Evolutionary conservation across 37 sponge, comb jelly and placozoan genomes (phyloP).

Genomic region (Tethya wilhelma): DNA sequence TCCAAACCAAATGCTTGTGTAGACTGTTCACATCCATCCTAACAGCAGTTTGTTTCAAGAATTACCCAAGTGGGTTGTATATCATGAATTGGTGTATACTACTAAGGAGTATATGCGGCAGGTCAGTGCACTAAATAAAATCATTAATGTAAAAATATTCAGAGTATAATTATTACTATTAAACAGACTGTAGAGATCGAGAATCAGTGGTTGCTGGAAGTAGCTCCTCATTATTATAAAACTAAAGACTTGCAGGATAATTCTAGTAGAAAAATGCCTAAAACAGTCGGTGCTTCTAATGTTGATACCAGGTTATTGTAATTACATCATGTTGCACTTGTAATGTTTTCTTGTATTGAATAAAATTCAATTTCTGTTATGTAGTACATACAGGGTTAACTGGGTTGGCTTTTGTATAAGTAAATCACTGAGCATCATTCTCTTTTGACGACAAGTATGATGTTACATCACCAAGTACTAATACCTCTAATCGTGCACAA

Average conservation of each 20-base stretch:
- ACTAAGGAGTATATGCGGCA: constrained; percentile 99
- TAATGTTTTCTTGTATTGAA: too few species aligned
- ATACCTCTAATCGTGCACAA: too few species aligned
- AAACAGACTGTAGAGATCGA: constrained; percentile 95
- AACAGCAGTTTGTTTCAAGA: constrained; percentile 96
- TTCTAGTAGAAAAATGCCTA: constrained; percentile 86
- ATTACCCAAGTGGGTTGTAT: constrained; percentile 94
- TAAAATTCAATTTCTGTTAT: too few species aligned
- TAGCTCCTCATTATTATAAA: constrained; percentile 99
- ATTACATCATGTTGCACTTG: neutral
- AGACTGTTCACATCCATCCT: constrained; percentile 98
- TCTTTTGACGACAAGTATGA: too few species aligned
- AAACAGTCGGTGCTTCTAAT: constrained; percentile 66
- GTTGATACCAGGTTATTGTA: constrained; percentile 33
- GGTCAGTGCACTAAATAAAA: constrained; percentile 59
- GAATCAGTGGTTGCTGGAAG: constrained; percentile 94
- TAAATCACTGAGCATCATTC: too few species aligned
- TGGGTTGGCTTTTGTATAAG: too few species aligned
- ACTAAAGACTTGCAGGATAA: constrained; percentile 86
- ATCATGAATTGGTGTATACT: constrained; percentile 95
- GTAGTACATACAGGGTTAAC: too few species aligned
- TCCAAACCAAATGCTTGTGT: neutral
- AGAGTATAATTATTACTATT: neutral
- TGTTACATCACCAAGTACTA: too few species aligned
- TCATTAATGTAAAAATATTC: neutral